A percentile compares a stretch with the other conserved stretches of the same genome.
Conservation (phyloP, 2,113 vertebrate genomes). For the Apteryx owenii region DNA sequence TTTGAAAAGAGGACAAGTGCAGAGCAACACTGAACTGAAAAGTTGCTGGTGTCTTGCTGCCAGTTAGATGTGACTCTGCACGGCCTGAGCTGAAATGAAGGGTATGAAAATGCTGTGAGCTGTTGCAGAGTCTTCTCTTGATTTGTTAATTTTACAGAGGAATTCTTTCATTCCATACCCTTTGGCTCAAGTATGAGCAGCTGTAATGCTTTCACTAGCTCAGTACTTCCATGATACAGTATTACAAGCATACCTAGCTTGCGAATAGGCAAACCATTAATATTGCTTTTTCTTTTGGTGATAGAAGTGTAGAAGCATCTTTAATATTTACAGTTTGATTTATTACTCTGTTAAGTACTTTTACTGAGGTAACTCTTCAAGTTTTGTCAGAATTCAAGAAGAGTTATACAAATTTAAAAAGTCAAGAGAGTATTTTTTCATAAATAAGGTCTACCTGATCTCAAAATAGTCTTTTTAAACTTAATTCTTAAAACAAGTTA, state of each 20-base stretch:
- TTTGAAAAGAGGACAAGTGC: background rate
- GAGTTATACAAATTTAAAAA: background rate
- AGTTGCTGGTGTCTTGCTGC: background rate
- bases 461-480: background rate
- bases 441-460: background rate
- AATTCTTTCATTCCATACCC: background rate
- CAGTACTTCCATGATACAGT: background rate
- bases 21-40: background rate
- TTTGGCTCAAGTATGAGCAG: background rate
- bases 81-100: background rate
- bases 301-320: background rate
- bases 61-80: background rate
- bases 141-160: background rate
- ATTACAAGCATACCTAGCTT: background rate
- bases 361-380: background rate
- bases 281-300: background rate
- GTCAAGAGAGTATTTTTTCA: background rate
- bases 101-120: rapidly evolving
- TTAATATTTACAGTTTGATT: background rate
- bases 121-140: background rate
- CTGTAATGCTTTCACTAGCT: background rate
- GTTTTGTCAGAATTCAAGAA: background rate
- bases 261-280: background rate
- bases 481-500: background rate
- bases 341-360: background rate